Evolutionary conservation across 2,888 invertebrate genomes (phyloP).

Genomic region (Plebejus anna): DNA sequence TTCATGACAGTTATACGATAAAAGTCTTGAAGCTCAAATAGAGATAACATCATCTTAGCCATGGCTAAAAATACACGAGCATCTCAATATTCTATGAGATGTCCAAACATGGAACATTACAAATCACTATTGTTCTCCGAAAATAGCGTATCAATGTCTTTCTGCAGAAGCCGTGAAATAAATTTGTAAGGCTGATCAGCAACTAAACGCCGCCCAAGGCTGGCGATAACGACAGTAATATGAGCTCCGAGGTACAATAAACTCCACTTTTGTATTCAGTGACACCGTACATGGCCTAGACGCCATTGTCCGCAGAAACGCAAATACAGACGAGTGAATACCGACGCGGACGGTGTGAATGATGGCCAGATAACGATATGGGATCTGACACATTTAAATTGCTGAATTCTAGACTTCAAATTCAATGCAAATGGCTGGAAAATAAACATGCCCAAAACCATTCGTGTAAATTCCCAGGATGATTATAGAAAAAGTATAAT

Average conservation of each 20-base stretch:
- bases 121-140: slow-evolving; percentile 27
- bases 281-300: slow-evolving; percentile 42
- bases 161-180: slow-evolving; percentile 30
- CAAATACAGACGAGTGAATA: slow-evolving; percentile 45
- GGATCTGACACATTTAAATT: slow-evolving; percentile 40
- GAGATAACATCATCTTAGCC: background rate
- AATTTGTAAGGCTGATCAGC: slow-evolving; percentile 35
- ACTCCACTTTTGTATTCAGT: slow-evolving; percentile 41
- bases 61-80: slow-evolving; percentile 7
- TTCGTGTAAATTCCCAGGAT: slow-evolving; percentile 2
- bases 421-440: slow-evolving; percentile 41
- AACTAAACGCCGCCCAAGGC: slow-evolving; percentile 36
- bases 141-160: slow-evolving; percentile 36
- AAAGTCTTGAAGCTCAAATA: background rate
- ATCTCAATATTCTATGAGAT: slow-evolving; percentile 21
- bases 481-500: slow-evolving; percentile 33
- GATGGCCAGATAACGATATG: slow-evolving; percentile 43
- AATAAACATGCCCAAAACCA: slow-evolving; percentile 29
- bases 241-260: slow-evolving; percentile 40
- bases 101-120: slow-evolving; percentile 22
- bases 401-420: slow-evolving; percentile 38
- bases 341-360: slow-evolving; percentile 42
- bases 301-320: slow-evolving; percentile 46
- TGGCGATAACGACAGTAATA: slow-evolving; percentile 37
- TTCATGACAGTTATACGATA: background rate